Conservation (phyloP, 1,140 invertebrate genomes). For the Drosophila triauraria region DNA sequence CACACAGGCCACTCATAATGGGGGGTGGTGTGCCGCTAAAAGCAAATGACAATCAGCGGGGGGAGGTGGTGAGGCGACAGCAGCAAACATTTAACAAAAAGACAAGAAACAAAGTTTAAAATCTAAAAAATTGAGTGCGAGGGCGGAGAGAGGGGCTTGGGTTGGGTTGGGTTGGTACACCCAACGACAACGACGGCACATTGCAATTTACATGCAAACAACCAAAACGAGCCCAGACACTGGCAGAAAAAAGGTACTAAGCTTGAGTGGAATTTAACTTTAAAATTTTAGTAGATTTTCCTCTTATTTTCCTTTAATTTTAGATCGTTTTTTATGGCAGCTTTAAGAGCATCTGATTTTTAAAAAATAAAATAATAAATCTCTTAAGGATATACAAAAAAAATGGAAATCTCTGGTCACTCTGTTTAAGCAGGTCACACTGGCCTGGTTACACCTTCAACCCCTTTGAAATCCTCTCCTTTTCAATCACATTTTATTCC, state of each 20-base stretch:
- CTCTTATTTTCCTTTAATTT: too few species aligned
- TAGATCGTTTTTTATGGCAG: too few species aligned
- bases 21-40: constrained; percentile 28
- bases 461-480: too few species aligned
- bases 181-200: constrained; percentile 45
- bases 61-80: constrained; percentile 6
- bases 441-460: too few species aligned
- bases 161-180: neutral
- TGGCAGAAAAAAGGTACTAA: neutral
- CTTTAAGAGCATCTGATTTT: too few species aligned
- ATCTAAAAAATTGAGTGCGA: constrained; percentile 60
- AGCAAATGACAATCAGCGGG: constrained; percentile 56
- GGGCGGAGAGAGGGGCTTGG: neutral
- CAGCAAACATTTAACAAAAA: constrained; percentile 67
- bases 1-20: constrained; percentile 45
- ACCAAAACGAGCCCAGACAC: constrained; percentile 66
- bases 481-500: too few species aligned
- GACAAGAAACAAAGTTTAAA: constrained; percentile 74
- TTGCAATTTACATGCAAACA: constrained; percentile 82
- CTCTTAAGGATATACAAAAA: too few species aligned
- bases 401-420: too few species aligned
- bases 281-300: too few species aligned
- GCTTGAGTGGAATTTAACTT: too few species aligned
- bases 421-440: too few species aligned
- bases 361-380: too few species aligned